These are phyloP conservation scores for Apotomis capreana DNA, from an alignment of 2,888 invertebrate species.

Conservation along the genomic window DNA sequence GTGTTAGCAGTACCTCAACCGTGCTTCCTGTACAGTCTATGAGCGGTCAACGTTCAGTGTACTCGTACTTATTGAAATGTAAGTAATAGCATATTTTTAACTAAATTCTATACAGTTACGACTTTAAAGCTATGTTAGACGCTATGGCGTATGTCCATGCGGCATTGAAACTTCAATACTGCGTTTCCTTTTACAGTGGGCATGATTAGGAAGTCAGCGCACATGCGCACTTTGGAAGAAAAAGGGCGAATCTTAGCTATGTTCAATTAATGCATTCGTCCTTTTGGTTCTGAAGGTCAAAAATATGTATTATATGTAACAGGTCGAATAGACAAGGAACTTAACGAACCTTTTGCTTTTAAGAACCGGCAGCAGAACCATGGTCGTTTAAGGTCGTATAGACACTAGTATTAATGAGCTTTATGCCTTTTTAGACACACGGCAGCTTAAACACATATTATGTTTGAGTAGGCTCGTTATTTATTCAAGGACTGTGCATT, in stretches of 20 bases:
- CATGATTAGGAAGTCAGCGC: conserved; percentile 27
- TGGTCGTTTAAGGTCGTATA: not conserved
- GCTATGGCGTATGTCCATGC: not conserved
- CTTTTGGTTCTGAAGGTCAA: not conserved
- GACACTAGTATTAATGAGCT: not conserved
- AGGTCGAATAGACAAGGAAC: conserved; percentile 3
- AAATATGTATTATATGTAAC: not conserved
- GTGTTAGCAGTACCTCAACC: conserved; percentile 32
- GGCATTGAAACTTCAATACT: conserved; percentile 14
- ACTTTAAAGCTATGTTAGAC: not conserved
- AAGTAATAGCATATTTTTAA: not conserved
- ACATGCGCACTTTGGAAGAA: not conserved
- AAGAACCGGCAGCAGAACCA: not conserved
- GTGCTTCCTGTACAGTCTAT: conserved; percentile 25
- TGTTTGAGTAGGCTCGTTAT: not conserved
- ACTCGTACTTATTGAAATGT: too few species aligned
- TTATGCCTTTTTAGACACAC: not conserved
- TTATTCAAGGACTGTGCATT: conserved; percentile 3
- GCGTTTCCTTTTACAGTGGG: conserved; percentile 21
- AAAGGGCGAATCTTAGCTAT: not conserved
- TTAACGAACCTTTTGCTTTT: conserved; percentile 11
- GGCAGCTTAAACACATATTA: not conserved
- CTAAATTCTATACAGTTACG: not conserved
- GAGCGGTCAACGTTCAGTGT: not conserved
- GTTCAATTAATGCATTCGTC: not conserved